Evolutionary conservation across 1,140 invertebrate species (phyloP), one percentile per base, ranked within the genome.

Genomic region (Ganaspis sp.): DNA sequence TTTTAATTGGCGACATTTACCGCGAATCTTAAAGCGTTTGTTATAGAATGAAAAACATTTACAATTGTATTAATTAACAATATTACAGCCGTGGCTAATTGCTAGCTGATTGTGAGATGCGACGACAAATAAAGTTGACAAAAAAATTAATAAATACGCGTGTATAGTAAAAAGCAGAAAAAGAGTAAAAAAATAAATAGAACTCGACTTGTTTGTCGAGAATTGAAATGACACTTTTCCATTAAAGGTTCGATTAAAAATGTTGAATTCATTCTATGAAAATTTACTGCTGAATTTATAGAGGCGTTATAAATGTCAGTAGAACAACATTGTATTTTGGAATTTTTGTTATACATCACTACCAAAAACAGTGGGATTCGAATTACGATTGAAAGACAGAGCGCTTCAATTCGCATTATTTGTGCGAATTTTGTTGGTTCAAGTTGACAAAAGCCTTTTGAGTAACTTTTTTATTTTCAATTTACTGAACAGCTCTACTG

Each of bases 351-450:
- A n/a, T n/a, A 64, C 15, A 64, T 64, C 21, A 29, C 2, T 29
- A 26, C 12, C 19, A 26, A 64, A 26, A n/a, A 12, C 58, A 26
- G n/a, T 29, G 23, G 23, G 26, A 29, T 29, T 34, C 58, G 23
- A 64, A 64, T 64, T 29, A 12, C 58, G 12, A 29, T 29, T 64
- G 26, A 64, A 29, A 29, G 58, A 29, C 23, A 64, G 23, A 29
- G 26, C 23, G 26, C 15, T 64, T 64, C n/a, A 64, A 64, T 64
- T 64, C 26, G 23, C 21, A 64, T 64, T 29, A 64, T 64, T 64
- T 64, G 58, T 29, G 58, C 11, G 58, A 64, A 64, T 64, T 64
- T 64, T 64, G n/a, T 64, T 64, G 58, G 58, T 64, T 64, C 26
- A 6, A 8, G 23, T 64, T 29, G 1, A 64, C 58, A 64, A 34